Evolutionary conservation across 2,888 invertebrate species (phyloP).

Genomic region (Anthrax anthrax): DNA sequence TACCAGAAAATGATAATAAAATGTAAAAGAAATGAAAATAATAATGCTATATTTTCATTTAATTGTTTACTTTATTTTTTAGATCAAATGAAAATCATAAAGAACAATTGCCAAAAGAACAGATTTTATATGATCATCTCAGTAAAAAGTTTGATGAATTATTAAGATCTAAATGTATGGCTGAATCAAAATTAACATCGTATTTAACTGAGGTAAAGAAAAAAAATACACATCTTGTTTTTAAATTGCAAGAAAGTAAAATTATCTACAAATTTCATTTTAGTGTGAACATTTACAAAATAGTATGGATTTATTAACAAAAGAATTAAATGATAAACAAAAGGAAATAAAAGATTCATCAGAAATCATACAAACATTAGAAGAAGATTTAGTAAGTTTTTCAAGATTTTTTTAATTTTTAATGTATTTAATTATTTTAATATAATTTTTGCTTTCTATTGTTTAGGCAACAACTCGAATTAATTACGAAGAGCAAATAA

Average conservation of each 20-base stretch:
- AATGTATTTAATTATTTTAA: background rate
- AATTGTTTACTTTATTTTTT: background rate
- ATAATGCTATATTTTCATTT: background rate
- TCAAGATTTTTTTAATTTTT: background rate
- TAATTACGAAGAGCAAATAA: constrained; percentile 53
- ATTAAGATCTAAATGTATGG: constrained; percentile 25
- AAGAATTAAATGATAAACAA: constrained; percentile 38
- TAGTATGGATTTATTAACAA: constrained; percentile 37
- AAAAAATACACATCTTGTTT: background rate
- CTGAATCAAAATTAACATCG: constrained; percentile 28
- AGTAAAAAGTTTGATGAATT: constrained; percentile 31
- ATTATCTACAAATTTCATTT: constrained; percentile 9
- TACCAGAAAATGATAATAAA: constrained; percentile 11
- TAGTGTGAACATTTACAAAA: constrained; percentile 31
- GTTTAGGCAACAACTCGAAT: constrained; percentile 38
- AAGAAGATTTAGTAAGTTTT: constrained; percentile 46
- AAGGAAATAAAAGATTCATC: constrained; percentile 38
- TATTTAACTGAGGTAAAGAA: constrained; percentile 31
- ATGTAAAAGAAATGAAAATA: constrained; percentile 1
- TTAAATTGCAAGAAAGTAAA: background rate
- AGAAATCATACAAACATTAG: constrained; percentile 36
- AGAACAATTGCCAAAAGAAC: constrained; percentile 21
- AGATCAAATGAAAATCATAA: constrained; percentile 6
- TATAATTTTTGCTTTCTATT: constrained; percentile 1
- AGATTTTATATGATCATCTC: constrained; percentile 29